Percentiles rank a stretch among this genome's conserved stretches.
Evolutionary conservation across 1,140 invertebrate genomes (phyloP).

Genomic region (Antheraea pernyi): DNA sequence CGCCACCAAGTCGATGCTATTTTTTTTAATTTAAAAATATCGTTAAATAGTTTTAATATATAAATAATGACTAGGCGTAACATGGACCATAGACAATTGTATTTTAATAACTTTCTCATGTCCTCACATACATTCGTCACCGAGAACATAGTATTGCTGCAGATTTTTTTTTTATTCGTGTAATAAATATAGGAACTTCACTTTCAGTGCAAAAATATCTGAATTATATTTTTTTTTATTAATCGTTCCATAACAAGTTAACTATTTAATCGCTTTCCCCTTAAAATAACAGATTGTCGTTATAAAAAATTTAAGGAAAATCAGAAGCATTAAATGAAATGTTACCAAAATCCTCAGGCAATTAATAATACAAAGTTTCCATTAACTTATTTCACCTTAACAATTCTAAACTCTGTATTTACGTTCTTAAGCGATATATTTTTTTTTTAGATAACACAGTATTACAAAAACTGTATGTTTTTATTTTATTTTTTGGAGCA

Average conservation of each 20-base stretch:
- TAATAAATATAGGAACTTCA: conserved; percentile 73
- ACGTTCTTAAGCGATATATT: conserved; percentile 57
- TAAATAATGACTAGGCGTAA: conserved; percentile 76
- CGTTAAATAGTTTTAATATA: conserved; percentile 57
- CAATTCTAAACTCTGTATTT: conserved; percentile 51
- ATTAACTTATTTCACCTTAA: conserved; percentile 25
- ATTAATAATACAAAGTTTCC: conserved; percentile 37
- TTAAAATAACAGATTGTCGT: conserved; percentile 26
- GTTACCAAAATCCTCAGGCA: conserved; percentile 56
- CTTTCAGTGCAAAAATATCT: conserved; percentile 66
- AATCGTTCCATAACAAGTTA: conserved; percentile 12
- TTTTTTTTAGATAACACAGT: conserved; percentile 35
- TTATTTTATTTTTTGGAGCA: not conserved
- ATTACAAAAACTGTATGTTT: conserved; percentile 19
- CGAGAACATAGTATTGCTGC: conserved; percentile 11
- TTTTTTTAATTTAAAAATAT: conserved; percentile 46
- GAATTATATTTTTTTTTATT: conserved; percentile 31
- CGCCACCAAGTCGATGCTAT: conserved; percentile 47
- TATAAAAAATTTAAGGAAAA: conserved; percentile 30
- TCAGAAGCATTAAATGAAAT: conserved; percentile 31
- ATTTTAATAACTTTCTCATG: conserved; percentile 27
- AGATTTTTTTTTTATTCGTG: conserved; percentile 33
- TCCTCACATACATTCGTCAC: conserved; percentile 15
- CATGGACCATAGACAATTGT: conserved; percentile 63
- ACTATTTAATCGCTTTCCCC: not conserved